Percentiles rank a stretch among this genome's conserved stretches.
phyloP scores from a whole-genome alignment of 2,113 vertebrate species.

The sheep (Ovis aries) region ARS-UI_Ramb_v3.0 NC_056056.1:214129001-214129500 shows the following conservation, averaged over 20 bases:
- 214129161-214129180: neutral
- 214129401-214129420: neutral
- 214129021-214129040: slow-evolving; percentile 88
- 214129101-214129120: neutral
- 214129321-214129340: neutral
- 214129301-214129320: neutral
- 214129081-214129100: neutral
- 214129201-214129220: neutral
- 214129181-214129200: neutral
- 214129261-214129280: neutral
- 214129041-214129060: slow-evolving; percentile 94
- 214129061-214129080: slow-evolving; percentile 83
- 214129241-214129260: neutral
- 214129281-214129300: neutral
- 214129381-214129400: neutral
- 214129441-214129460: neutral
- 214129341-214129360: neutral
- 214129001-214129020: slow-evolving; percentile 88
- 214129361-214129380: neutral
- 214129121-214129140: neutral
- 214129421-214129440: neutral
- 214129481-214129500: neutral
- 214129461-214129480: neutral
- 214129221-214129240: neutral
- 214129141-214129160: neutral